Base-by-base conservation (phyloP, 2,888 invertebrate species). In the Philonicus albiceps region DNA sequence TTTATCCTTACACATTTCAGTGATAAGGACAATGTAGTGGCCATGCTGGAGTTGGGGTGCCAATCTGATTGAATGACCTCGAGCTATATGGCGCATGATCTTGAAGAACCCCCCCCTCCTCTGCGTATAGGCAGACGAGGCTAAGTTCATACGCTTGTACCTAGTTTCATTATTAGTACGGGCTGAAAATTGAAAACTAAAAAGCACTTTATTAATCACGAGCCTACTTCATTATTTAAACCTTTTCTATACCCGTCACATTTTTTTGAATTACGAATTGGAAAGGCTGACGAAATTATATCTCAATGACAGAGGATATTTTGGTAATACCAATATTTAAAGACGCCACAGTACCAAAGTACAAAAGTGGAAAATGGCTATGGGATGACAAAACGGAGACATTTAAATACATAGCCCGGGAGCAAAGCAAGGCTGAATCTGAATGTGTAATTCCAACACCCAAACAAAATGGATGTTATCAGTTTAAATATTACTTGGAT, bases 361-460 rank as follows among this genome's bases (percentile, higher is more conserved):
- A 90, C 81, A 87, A 88, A 1, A 89, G 89, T 83, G 92, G 92
- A 3, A 90, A 88, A 55, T 92, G 92, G 92, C 87, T 88, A 4
- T 92, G 91, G 91, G 89, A 91, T 88, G 86, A 88, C 0, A 76
- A 87, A 3, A 75, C 88, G 0, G 90, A 91, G 34, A 37, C 84
- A 16, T 87, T 91, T 0, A 88, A 89, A 3, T 91, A 90, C 83
- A 87, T 90, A 22, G 85, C 89, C 0, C 88, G 87, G n/a, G 85
- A 88, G 37, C 89, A 90, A 31, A 80, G 88, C 4, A 85, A 88
- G 6, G 86, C 81, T 8, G 87, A 84, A 22, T 86, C 87, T 16
- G 87, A 88, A 72, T 85, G 80, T 86, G 81, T 81, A 1, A 85
- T 87, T n/a, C 86, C 86, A 27, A 85, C 78, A 11, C 87, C 88